These are phyloP conservation scores for Callionymus lyra DNA, from an alignment of 2,113 vertebrate species.

Conservation along the genomic window DNA sequence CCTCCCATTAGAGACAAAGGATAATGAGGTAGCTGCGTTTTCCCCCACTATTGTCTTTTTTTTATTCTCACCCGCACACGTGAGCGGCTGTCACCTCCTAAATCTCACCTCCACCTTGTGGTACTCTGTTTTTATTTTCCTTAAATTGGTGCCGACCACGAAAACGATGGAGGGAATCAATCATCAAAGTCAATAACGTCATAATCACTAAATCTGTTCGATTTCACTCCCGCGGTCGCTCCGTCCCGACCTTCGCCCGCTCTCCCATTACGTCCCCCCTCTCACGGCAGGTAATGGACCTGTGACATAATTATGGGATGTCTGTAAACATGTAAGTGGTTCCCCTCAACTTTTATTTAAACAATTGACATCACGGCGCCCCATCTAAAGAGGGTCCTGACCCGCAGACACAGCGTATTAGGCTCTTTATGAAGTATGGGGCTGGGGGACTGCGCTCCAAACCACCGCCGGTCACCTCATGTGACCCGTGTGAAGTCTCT, in stretches of 20 bases:
- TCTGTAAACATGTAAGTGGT: conserved; percentile 64
- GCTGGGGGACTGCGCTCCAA: conserved; percentile 53
- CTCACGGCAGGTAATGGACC: conserved; percentile 54
- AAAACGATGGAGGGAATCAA: conserved; percentile 51
- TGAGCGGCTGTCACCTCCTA: conserved; percentile 52
- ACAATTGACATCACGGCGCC: conserved; percentile 61
- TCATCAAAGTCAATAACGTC: conserved; percentile 46
- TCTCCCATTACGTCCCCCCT: conserved; percentile 43
- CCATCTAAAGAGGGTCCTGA: conserved; percentile 65
- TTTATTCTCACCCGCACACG: conserved; percentile 39
- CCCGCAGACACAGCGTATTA: conserved; percentile 61
- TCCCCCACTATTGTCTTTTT: conserved; percentile 61
- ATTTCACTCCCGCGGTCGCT: conserved; percentile 37
- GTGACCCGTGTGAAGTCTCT: conserved; percentile 51
- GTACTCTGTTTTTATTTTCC: conserved; percentile 39
- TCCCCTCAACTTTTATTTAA: conserved; percentile 69
- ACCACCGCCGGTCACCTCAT: conserved; percentile 55
- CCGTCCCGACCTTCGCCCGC: conserved; percentile 15
- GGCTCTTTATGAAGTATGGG: conserved; percentile 64
- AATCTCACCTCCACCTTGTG: conserved; percentile 27
- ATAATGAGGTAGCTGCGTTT: conserved; percentile 64
- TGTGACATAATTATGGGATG: conserved; percentile 63
- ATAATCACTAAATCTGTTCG: conserved; percentile 45
- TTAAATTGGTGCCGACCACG: conserved; percentile 33
- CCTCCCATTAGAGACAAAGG: conserved; percentile 67